These are phyloP conservation scores for Dynastes grantii DNA, from an alignment of 2,888 invertebrate species.

Conservation along the genomic window DNA sequence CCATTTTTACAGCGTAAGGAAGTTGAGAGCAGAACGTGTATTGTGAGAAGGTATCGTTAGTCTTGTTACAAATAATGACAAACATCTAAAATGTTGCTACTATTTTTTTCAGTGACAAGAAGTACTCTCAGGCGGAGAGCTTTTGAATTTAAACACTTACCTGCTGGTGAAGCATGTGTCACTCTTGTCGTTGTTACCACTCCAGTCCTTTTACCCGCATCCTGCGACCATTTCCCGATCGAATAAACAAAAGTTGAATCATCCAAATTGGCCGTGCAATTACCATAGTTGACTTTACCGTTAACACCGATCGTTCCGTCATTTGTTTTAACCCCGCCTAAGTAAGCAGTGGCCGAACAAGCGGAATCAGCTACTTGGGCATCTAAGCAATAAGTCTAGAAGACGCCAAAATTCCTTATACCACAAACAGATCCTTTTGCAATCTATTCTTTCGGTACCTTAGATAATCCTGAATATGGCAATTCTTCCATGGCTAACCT, in stretches of 20 bases:
- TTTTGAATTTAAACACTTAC: slow-evolving; percentile 52
- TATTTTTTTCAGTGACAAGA: too few species aligned
- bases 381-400: slow-evolving; percentile 82
- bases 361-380: slow-evolving; percentile 87
- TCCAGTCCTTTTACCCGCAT: slow-evolving; percentile 77
- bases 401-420: too few species aligned
- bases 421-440: too few species aligned
- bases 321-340: slow-evolving; percentile 86
- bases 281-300: slow-evolving; percentile 76
- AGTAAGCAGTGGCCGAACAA: slow-evolving; percentile 86
- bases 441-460: slow-evolving; percentile 71
- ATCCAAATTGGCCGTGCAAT: slow-evolving; percentile 76
- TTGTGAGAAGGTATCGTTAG: too few species aligned
- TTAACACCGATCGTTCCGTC: slow-evolving; percentile 84
- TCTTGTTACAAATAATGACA: too few species aligned
- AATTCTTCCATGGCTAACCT: slow-evolving; percentile 83
- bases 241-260: slow-evolving; percentile 77
- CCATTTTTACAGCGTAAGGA: too few species aligned
- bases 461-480: slow-evolving; percentile 82
- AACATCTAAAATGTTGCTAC: too few species aligned
- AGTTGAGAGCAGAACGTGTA: too few species aligned
- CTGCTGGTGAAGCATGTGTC: slow-evolving; percentile 85
- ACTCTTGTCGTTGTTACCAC: slow-evolving; percentile 85
- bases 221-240: slow-evolving; percentile 82
- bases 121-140: too few species aligned